phyloP scores from a whole-genome alignment of 1,140 invertebrate genomes.

The Euura lappo region DNA sequence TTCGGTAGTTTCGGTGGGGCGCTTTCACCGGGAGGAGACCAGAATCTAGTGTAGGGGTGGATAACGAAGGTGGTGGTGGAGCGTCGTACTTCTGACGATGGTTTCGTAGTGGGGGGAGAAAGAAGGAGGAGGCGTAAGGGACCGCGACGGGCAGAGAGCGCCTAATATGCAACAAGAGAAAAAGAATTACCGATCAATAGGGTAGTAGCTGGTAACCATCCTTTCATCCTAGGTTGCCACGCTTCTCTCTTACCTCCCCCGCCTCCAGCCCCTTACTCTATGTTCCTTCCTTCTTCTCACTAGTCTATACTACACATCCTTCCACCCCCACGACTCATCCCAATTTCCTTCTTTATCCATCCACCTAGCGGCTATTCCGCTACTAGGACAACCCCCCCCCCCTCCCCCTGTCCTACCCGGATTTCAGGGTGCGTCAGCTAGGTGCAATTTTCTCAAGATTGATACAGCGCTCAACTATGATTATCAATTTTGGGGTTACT shows the following conservation, averaged over 20 bases:
- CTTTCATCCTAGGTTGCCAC: conserved; percentile 56
- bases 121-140: conserved; percentile 17
- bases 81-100: conserved; percentile 19
- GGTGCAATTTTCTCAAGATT: background rate
- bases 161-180: conserved; percentile 63
- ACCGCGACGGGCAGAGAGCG: conserved; percentile 46
- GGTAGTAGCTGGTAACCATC: conserved; percentile 62
- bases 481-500: background rate
- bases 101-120: conserved; percentile 23
- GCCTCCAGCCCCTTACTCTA: conserved; percentile 24
- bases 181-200: conserved; percentile 63
- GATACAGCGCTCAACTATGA: background rate
- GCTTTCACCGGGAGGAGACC: conserved; percentile 21
- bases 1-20: conserved; percentile 6
- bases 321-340: conserved; percentile 21
- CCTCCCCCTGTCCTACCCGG: background rate
- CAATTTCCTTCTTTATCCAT: conserved; percentile 4
- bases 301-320: conserved; percentile 30
- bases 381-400: background rate
- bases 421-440: background rate
- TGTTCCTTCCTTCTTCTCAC: conserved; percentile 8
- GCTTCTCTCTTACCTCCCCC: conserved; percentile 44
- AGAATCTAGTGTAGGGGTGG: conserved; percentile 44
- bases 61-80: conserved; percentile 39
- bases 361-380: background rate